Percentiles rank a stretch among this genome's conserved stretches.
These are phyloP conservation scores for Drosophila rhopaloa DNA, from an alignment of 1,140 invertebrate genomes.

Conservation along the genomic window DNA sequence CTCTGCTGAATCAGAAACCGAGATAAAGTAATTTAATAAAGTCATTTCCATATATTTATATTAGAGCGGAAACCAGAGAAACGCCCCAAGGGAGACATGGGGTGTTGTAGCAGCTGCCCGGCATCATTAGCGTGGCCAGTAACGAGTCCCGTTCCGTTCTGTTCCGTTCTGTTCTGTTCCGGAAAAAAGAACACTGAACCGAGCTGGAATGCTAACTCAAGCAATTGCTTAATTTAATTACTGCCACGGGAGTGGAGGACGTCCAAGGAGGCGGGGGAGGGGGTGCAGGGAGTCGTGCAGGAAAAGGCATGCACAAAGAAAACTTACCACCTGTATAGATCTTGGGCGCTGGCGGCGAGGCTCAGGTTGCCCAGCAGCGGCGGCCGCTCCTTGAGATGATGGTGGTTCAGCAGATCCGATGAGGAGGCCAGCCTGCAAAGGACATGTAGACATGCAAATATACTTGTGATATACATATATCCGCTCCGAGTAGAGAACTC, in stretches of 20 bases:
- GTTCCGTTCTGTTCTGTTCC: not conserved
- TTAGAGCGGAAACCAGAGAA: constrained; percentile 49
- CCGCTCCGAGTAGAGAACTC: too few relatives aligned
- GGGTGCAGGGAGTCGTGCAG: constrained; percentile 3
- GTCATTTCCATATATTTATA: constrained; percentile 81
- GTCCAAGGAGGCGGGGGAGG: not conserved
- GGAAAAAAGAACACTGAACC: constrained; percentile 24
- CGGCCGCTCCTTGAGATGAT: constrained; percentile 81
- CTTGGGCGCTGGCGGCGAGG: constrained; percentile 85
- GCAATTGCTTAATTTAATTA: constrained; percentile 79
- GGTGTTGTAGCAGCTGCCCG: constrained; percentile 28
- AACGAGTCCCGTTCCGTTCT: constrained; percentile 6
- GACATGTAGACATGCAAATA: too few relatives aligned
- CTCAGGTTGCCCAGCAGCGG: constrained; percentile 82
- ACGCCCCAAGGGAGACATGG: constrained; percentile 3
- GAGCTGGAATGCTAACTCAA: constrained; percentile 60
- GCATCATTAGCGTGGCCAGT: constrained; percentile 44
- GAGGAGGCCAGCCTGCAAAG: constrained; percentile 80
- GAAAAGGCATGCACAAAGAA: constrained; percentile 51
- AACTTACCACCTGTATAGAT: constrained; percentile 85
- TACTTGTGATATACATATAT: too few relatives aligned
- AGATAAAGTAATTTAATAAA: constrained; percentile 81
- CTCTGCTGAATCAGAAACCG: constrained; percentile 51
- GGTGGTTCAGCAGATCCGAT: constrained; percentile 82
- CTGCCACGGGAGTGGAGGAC: constrained; percentile 5